Conservation (phyloP, 2,113 vertebrate species). For the Chamaea fasciata region DNA sequence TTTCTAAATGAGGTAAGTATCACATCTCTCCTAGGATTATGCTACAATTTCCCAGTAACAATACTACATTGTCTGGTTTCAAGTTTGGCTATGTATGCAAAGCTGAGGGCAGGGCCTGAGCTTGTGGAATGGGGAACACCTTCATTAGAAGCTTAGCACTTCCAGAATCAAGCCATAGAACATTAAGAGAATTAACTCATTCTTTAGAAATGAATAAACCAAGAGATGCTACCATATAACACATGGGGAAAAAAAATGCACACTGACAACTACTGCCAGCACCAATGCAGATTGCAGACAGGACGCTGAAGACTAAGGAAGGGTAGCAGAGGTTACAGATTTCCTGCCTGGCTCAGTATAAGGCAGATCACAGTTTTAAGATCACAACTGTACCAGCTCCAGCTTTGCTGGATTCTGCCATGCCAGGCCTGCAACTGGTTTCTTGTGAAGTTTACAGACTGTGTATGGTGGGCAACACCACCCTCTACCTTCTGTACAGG, state of each 20-base stretch:
- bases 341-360: not conserved
- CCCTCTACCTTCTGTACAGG: not conserved
- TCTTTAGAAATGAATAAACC: not conserved
- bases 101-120: not conserved
- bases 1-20: not conserved
- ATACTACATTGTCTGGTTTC: not conserved
- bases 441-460: not conserved
- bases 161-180: not conserved
- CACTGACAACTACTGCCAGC: not conserved
- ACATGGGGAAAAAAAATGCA: not conserved
- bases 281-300: not conserved
- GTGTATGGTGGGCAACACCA: accelerated
- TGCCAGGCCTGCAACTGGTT: not conserved
- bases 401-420: not conserved
- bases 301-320: not conserved
- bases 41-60: not conserved
- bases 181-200: not conserved
- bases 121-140: not conserved
- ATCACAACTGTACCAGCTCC: not conserved
- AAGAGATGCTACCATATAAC: not conserved
- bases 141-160: not conserved
- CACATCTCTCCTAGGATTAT: not conserved
- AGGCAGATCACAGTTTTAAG: not conserved
- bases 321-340: not conserved
- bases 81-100: not conserved